Evolutionary conservation across 2,113 vertebrate species (phyloP), one percentile per base, ranked within the genome.

Genomic region (Microcebus murinus): DNA sequence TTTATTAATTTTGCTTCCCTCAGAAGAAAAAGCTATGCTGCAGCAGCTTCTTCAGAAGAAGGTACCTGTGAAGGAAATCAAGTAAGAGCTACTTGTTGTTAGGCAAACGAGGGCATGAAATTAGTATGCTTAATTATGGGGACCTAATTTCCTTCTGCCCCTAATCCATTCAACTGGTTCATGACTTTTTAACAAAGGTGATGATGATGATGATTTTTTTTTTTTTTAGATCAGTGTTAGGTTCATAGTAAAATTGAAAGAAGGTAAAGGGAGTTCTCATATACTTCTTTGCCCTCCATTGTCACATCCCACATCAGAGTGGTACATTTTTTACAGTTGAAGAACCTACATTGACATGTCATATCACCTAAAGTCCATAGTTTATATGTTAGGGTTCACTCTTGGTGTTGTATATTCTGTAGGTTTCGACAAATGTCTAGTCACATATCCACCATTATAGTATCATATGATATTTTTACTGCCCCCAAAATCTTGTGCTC

Each of bases 31-130:
- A 89, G 99, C 98, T 90, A 99, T 99, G 99, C 87, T 99, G 2
- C 96, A 98, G 71, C 99, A 99, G 96, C 99, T 99, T 97, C 97
- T 98, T 23, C 99, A 99, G 92, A 99, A 99, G 97, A 99, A 99
- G 98, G 99, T 99, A 2, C 95, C 99, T 87, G 99, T 99, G 98
- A 99, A 98, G 88, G 98, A 99, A 98, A 99, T 99, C 98, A 99
- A 99, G 99, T 99, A 97, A 98, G 99, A 98, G 70, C 77, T 73
- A 2, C 55, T 73, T 74, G 39, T 81, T 45, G 59, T 68, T 71
- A 67, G 70, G 57, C 87, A 82, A 93, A 52, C 27, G 10, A 89
- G 31, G 36, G 17, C 65, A 59, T 77, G 74, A 61, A 36, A 27
- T 92, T 42, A 34, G 52, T 42, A n/a, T 79, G 11, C 20, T 79